A percentile compares a stretch with the other conserved stretches of the same genome.
Evolutionary conservation across 2,113 vertebrate species (phyloP).

Genomic region (Pampusana beccarii): DNA sequence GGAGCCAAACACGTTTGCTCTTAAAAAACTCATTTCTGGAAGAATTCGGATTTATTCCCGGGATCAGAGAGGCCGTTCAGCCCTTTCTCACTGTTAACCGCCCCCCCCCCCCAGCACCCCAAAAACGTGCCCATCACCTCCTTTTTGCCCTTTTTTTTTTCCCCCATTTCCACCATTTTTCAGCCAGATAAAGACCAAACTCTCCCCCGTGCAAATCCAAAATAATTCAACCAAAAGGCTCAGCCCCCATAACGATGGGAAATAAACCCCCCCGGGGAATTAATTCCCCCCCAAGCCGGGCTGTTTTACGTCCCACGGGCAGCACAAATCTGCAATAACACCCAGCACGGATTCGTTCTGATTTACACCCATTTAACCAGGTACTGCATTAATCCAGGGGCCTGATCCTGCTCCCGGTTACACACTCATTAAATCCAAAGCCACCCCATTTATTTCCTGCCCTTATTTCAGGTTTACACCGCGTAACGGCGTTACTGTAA

Average conservation of each 20-base stretch:
- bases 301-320: neutral
- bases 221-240: neutral
- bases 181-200: neutral
- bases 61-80: rapidly evolving
- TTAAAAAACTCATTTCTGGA: rapidly evolving
- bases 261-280: neutral
- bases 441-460: rapidly evolving
- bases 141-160: neutral
- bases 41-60: neutral
- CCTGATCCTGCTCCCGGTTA: neutral
- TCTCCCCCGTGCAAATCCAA: rapidly evolving
- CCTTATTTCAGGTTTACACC: neutral
- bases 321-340: neutral
- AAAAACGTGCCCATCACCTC: neutral
- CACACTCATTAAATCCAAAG: rapidly evolving
- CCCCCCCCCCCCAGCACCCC: neutral
- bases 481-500: rapidly evolving
- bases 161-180: neutral
- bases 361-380: neutral
- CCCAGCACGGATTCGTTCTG: neutral
- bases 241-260: rapidly evolving
- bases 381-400: neutral
- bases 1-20: rapidly evolving
- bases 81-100: neutral
- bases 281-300: rapidly evolving